These are phyloP conservation scores for Simalia tracyae DNA, from an alignment of 2,797 vertebrate genomes.

Conservation along the genomic window DNA sequence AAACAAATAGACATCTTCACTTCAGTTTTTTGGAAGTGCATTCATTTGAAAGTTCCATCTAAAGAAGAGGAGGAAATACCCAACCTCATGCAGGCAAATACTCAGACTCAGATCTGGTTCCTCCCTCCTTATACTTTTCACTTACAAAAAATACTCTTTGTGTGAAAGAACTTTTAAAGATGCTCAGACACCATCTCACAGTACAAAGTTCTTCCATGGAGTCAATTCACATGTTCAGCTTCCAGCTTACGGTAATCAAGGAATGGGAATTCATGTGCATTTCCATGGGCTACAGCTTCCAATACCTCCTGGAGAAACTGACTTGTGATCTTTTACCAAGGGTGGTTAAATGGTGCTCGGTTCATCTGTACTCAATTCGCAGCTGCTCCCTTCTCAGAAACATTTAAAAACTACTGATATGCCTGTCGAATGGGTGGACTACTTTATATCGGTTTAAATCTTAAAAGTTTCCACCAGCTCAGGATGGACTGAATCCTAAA, in stretches of 20 bases:
- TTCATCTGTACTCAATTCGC: neutral
- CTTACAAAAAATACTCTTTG: neutral
- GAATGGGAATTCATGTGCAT: neutral
- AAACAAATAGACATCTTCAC: neutral
- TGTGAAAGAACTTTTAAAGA: neutral
- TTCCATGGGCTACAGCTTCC: neutral
- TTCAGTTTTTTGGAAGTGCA: neutral
- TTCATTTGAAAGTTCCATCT: neutral
- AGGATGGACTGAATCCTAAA: neutral
- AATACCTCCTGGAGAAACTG: neutral
- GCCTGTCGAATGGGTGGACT: neutral
- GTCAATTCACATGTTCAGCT: neutral
- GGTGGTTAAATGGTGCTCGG: neutral
- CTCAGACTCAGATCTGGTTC: neutral
- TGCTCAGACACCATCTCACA: neutral
- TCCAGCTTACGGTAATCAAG: neutral
- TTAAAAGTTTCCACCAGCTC: neutral
- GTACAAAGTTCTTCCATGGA: neutral
- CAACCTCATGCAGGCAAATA: too few species aligned
- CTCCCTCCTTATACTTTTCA: neutral
- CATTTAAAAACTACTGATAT: neutral
- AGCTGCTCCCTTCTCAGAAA: neutral
- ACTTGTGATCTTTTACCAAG: neutral
- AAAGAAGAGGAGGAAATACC: neutral
- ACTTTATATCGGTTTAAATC: neutral